Percentiles rank a stretch among this genome's conserved stretches.
Evolutionary conservation across 2,888 invertebrate genomes (phyloP).

Genomic region (Cheilosia vulpina): DNA sequence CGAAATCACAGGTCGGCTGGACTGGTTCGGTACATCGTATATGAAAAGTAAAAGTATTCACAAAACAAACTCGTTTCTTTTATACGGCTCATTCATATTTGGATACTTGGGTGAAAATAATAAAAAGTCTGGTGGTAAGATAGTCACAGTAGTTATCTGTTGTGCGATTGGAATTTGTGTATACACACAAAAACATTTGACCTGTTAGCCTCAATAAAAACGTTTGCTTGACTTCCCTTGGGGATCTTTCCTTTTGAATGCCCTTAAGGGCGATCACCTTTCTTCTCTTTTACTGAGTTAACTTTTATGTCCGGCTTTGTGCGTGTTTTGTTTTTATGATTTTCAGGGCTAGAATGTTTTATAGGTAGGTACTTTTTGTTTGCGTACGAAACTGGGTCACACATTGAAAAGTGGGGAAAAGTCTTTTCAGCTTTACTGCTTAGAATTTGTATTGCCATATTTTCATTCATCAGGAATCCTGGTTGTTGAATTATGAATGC

Average conservation of each 20-base stretch:
- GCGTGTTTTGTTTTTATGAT: constrained; percentile 28
- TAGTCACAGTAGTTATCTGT: constrained; percentile 11
- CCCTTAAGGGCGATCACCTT: constrained; percentile 59
- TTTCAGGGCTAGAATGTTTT: constrained; percentile 56
- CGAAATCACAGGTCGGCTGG: background rate
- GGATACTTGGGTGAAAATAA: constrained; percentile 45
- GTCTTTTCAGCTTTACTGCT: constrained; percentile 49
- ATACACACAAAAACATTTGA: constrained; percentile 28
- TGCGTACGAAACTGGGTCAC: constrained; percentile 56
- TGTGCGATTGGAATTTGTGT: constrained; percentile 6
- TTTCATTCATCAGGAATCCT: constrained; percentile 61
- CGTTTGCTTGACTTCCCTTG: constrained; percentile 18
- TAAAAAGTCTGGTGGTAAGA: constrained; percentile 20
- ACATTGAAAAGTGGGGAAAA: constrained; percentile 45
- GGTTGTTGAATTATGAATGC: constrained; percentile 63
- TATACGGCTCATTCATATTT: background rate
- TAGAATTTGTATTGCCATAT: constrained; percentile 45
- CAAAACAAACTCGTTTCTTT: constrained; percentile 10
- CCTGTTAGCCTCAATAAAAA: constrained; percentile 36
- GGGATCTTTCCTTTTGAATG: constrained; percentile 33
- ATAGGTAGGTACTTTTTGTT: constrained; percentile 11
- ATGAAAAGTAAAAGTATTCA: constrained; percentile 66
- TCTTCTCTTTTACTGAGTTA: constrained; percentile 28
- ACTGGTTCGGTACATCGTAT: background rate
- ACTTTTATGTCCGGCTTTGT: constrained; percentile 37